Base-by-base conservation (phyloP, 2,113 vertebrate species). In the Aphyosemion australe region DNA sequence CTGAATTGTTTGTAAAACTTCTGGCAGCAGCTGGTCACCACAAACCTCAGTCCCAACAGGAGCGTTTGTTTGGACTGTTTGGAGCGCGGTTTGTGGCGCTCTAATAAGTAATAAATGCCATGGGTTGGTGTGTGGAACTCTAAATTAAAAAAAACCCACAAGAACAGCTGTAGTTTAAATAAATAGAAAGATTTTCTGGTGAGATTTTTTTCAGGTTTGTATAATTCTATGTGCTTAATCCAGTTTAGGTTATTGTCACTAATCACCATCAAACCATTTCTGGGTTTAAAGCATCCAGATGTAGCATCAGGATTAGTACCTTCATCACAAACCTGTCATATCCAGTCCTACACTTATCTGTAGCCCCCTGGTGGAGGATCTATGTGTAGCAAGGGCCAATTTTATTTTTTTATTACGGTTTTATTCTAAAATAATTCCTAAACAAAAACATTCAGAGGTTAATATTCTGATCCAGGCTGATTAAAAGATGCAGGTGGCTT, bases 401-500 rank as follows among this genome's bases (percentile, higher is more conserved):
- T 26, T 26, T 26, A 26, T 5, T 26, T 26, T 5, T 26, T 26
- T 26, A 26, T n/a, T n/a, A n/a, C n/a, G n/a, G n/a, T n/a, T n/a
- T n/a, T n/a, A n/a, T n/a, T n/a, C n/a, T n/a, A n/a, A n/a, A n/a
- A n/a, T n/a, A n/a, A n/a, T n/a, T n/a, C n/a, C n/a, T n/a, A n/a
- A n/a, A n/a, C n/a, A n/a, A n/a, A n/a, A n/a, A n/a, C n/a, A n/a
- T n/a, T n/a, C n/a, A n/a, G n/a, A n/a, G n/a, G n/a, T n/a, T n/a
- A 19, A 8, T 6, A 1, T n/a, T 6, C 46, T 10, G 46, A 10
- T 0, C 46, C 46, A 19, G 46, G n/a, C 18, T 56, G 47, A 60
- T 19, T 63, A 52, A 31, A 32, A 43, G 65, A 56, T 82, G 60
- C 66, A 77, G 87, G 79, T 87, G 84, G 84, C 80, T 88, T 91